Evolutionary conservation across 2,113 vertebrate genomes (phyloP), one percentile per base, ranked within the genome.

Genomic region (Apus apus): DNA sequence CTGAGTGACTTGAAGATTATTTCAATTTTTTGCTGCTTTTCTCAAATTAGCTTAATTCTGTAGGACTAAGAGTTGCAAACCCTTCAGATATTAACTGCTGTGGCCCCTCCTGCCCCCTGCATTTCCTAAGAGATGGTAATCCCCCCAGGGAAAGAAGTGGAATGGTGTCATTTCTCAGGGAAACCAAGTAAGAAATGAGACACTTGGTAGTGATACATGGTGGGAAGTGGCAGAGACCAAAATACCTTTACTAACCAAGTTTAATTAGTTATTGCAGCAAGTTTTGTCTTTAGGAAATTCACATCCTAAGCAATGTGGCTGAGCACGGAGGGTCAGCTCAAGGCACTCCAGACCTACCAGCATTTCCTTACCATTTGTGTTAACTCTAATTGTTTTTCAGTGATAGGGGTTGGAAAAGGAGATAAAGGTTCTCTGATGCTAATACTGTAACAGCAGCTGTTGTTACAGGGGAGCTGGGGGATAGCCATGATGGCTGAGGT

Each of bases 181-280:
- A 73, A 66, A 34, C 17, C 1, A 23, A 40, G 15, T 34, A 65
- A 78, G 23, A 71, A 62, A 60, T 6, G 0, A 43, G 40, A 29
- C 25, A 11, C 3, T 1, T 0, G 0, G 16, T n/a, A 23, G 12
- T 50, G 36, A 34, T 21, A 13, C 0, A 0, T 32, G 54, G 27
- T 51, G 27, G 43, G 36, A 85, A 70, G 45, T 20, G 32, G 20
- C 0, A 0, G 64, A 62, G 48, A 38, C 36, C n/a, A 22, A 62
- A 87, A 48, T 58, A 72, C 36, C 13, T 60, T 51, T 32, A 20
- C 26, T 56, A 38, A 89, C n/a, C 1, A 8, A 8, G 10, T 66
- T 72, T 73, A 75, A 68, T 68, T 46, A 53, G 16, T n/a, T 43
- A 48, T 46, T 1, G 4, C 61, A 75, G 20, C 19, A 67, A 56